Base-by-base conservation (phyloP, 2,797 vertebrate genomes). In the Coracias cyanogaster region DNA sequence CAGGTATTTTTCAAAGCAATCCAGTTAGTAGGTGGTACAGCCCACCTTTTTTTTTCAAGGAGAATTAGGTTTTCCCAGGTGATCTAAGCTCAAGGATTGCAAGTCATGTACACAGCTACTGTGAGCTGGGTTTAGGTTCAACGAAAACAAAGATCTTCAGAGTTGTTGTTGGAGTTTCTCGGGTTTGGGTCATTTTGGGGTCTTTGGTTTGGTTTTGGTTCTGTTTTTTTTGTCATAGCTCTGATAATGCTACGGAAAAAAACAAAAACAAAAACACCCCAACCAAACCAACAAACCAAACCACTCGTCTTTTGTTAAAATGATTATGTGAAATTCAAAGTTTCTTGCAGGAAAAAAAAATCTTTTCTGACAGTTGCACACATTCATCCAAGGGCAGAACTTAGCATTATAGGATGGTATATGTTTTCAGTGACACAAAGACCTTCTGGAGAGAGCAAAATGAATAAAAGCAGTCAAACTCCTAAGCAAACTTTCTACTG, bases 291-390 rank as follows among this genome's bases (percentile, higher is more conserved):
- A 41, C 12, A 57, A 78, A 64, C 7, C 12, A 69, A 51, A 80
- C 17, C 6, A 33, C 35, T 80, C 5, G 24, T 33, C 15, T 74
- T 35, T 66, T 72, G 7, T 51, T 80, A 73, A 85, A 70, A 62
- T 67, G 4, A 58, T 74, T 90, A 65, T 25, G 29, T 18, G 81
- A 94, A 88, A 88, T 66, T 69, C 58, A 73, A 82, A 77, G 26
- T 6, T 91, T 58, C 51, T 77, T 72, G 16, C 8, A 54, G 31
- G 14, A 33, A 65, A 86, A 89, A 85, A 58, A 52, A 7, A 2
- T 48, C 24, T 69, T 14, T 55, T 61, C 31, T 39, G 12, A 58
- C n/a, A 69, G 37, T 24, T 71, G 45, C n/a, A 69, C 26, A 65
- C 11, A 52, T 77, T 77, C 57, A 46, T 62, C 37, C 64, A 69